Evolutionary conservation across 2,888 invertebrate genomes (phyloP), one percentile per base, ranked within the genome.

Genomic region (Boloria selene): DNA sequence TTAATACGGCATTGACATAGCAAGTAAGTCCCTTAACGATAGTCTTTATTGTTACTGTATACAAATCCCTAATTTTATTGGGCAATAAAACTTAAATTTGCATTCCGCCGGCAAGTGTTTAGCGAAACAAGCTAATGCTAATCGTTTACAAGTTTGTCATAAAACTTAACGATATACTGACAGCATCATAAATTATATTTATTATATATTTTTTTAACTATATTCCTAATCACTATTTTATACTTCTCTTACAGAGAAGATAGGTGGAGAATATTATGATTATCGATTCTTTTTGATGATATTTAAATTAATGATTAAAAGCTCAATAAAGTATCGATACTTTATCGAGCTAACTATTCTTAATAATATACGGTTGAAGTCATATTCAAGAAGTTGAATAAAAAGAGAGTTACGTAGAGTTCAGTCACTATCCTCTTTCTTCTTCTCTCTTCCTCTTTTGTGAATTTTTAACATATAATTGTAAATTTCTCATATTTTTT

Each of bases 71-170:
- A 44, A 47, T 44, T 60, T 54, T 38, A 61, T 60, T 59, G 45
- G 22, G 10, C 31, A 42, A 18, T 62, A 62, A 51, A 62, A 53
- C 16, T 68, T 10, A 31, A 68, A 68, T 68, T 68, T 54, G 53
- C 62, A 65, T 68, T 61, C 61, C 58, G 53, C 59, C 54, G 53
- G 50, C 22, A 13, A 31, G 38, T 58, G 50, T 56, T 31, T 64
- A 64, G 64, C n/a, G 16, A 52, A 42, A 56, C 53, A 26, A 13
- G 61, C 52, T 62, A 44, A 47, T 51, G 56, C 65, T 59, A 50
- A 49, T 52, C 54, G 61, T 62, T 62, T 51, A 59, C 54, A 55
- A 65, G 55, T 63, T 47, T 50, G 47, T 68, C 65, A 60, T 65
- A 55, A 68, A 65, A 65, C 45, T 54, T 68, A 50, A 68, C 31